Percentiles rank a stretch among this genome's conserved stretches.
These are phyloP conservation scores for Labeo rohita DNA, from an alignment of 2,113 vertebrate genomes.

Conservation along the genomic window DNA sequence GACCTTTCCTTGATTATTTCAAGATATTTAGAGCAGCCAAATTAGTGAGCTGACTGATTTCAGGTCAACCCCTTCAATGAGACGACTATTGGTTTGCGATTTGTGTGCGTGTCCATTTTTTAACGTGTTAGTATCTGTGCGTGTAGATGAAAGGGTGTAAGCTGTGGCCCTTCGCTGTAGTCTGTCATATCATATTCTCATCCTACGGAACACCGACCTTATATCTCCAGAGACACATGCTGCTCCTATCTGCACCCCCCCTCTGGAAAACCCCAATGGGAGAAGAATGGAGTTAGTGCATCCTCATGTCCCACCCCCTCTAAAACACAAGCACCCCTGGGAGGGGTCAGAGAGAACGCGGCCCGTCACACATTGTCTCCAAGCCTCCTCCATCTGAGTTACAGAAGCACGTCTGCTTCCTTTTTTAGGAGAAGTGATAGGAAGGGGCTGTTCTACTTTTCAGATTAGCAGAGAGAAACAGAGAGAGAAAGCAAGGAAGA, in stretches of 20 bases:
- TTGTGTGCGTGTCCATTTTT: neutral
- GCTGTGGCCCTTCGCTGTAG: constrained; percentile 34
- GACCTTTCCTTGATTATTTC: constrained; percentile 8
- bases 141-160: constrained; percentile 20
- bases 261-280: constrained; percentile 59
- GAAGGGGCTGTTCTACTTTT: constrained; percentile 35
- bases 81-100: neutral
- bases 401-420: constrained; percentile 60
- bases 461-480: constrained; percentile 1
- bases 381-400: constrained; percentile 54
- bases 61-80: neutral
- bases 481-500: neutral
- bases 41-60: constrained; percentile 14
- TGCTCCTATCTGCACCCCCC: constrained; percentile 52
- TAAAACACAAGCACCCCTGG: constrained; percentile 37
- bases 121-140: constrained; percentile 13
- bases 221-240: constrained; percentile 63
- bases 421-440: constrained; percentile 52
- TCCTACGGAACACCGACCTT: constrained; percentile 58
- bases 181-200: constrained; percentile 67
- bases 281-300: constrained; percentile 44
- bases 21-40: constrained; percentile 20
- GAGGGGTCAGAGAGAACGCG: constrained; percentile 62
- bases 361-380: constrained; percentile 64
- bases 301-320: constrained; percentile 43